A percentile compares a stretch with the other conserved stretches of the same genome.
These are phyloP conservation scores for Xiphias gladius DNA, from an alignment of 2,113 vertebrate genomes.

Conservation along the genomic window DNA sequence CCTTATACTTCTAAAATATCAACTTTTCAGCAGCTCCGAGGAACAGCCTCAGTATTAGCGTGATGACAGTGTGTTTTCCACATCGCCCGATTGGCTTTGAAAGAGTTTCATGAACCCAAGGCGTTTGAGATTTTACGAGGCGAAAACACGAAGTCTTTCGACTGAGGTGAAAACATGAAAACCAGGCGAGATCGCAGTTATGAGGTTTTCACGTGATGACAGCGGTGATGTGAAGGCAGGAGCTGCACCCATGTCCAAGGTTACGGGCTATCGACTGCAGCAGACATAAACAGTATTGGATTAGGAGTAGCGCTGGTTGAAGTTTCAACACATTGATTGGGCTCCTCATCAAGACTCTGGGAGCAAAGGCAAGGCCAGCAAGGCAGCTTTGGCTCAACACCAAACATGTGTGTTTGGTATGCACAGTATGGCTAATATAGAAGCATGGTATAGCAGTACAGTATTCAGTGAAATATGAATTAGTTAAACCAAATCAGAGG, in stretches of 20 bases:
- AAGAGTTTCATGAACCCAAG: not conserved
- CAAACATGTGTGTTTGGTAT: slow-evolving; percentile 40
- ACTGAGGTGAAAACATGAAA: slow-evolving; percentile 42
- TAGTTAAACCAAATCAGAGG: slow-evolving; percentile 2
- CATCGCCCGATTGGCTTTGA: slow-evolving; percentile 15
- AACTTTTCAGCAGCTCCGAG: slow-evolving; percentile 65
- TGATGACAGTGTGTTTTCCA: slow-evolving; percentile 46
- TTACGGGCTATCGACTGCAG: slow-evolving; percentile 55
- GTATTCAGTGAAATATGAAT: slow-evolving; percentile 36
- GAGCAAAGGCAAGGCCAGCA: slow-evolving; percentile 66
- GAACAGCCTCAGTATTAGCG: not conserved
- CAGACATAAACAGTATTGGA: slow-evolving; percentile 66
- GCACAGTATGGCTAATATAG: slow-evolving; percentile 10
- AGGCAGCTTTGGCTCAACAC: slow-evolving; percentile 9
- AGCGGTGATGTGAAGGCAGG: slow-evolving; percentile 29
- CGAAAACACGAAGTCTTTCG: too few species aligned
- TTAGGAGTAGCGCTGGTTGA: slow-evolving; percentile 44
- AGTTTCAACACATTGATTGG: slow-evolving; percentile 67
- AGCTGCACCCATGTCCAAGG: slow-evolving; percentile 54
- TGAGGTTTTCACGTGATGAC: slow-evolving; percentile 43
- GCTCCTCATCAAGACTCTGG: slow-evolving; percentile 64
- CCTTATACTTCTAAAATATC: slow-evolving; percentile 57
- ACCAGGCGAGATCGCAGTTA: slow-evolving; percentile 13
- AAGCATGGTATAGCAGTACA: too few species aligned
- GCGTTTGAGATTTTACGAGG: not conserved